Evolutionary conservation across 2,888 invertebrate genomes (phyloP).

Genomic region (Temnothorax unifasciatus): DNA sequence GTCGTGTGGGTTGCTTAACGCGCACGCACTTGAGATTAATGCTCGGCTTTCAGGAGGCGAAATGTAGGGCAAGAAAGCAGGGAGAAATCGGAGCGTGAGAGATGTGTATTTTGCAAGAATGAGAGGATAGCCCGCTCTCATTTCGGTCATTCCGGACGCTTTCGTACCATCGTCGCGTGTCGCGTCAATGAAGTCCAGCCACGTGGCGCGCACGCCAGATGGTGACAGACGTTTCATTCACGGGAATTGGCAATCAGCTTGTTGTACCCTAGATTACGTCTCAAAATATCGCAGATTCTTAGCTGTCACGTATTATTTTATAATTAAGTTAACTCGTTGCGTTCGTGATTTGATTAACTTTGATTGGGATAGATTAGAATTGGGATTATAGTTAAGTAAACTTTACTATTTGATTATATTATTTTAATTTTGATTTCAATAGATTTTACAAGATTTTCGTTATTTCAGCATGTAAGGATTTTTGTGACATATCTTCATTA

Average conservation of each 20-base stretch:
- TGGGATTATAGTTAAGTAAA: background rate
- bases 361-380: background rate
- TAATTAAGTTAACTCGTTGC: background rate
- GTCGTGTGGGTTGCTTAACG: background rate
- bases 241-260: no score
- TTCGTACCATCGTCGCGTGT: background rate
- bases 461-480: background rate
- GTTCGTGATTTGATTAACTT: background rate
- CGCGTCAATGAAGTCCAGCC: background rate
- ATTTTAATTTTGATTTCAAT: background rate
- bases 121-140: background rate
- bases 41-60: background rate
- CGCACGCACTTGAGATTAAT: background rate
- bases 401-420: background rate
- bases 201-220: conserved; percentile 17
- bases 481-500: no score
- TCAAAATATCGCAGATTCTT: no score
- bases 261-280: no score
- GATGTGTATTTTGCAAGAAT: background rate
- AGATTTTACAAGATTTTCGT: background rate
- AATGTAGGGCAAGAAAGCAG: background rate
- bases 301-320: no score
- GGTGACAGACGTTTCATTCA: background rate
- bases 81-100: background rate
- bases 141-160: background rate